Conservation (phyloP, 1,140 invertebrate species). For the Drepana arcuata region DNA sequence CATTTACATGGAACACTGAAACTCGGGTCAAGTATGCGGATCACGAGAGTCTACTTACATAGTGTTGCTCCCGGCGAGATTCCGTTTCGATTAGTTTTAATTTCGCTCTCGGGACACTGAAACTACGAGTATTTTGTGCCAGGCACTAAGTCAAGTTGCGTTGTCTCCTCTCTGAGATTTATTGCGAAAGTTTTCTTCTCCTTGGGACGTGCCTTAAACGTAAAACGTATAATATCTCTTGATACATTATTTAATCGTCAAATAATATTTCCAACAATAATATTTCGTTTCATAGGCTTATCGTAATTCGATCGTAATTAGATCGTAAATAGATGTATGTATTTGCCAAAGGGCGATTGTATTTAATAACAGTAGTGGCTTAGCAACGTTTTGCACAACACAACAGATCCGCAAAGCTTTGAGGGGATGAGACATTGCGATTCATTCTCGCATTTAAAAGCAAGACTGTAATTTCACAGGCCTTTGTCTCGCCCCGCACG, state of each 20-base stretch:
- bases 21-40: constrained; percentile 16
- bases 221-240: no score
- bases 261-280: no score
- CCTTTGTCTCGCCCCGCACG: constrained; percentile 51
- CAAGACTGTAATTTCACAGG: constrained; percentile 63
- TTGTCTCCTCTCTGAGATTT: constrained; percentile 17
- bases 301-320: no score
- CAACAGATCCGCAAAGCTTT: constrained; percentile 50
- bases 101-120: constrained; percentile 18
- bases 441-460: constrained; percentile 68
- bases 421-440: constrained; percentile 61
- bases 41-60: constrained; percentile 20
- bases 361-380: constrained; percentile 14
- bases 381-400: constrained; percentile 17
- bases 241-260: no score
- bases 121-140: constrained; percentile 21
- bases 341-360: no score
- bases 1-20: constrained; percentile 8
- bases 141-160: constrained; percentile 3
- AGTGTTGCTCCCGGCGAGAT: constrained; percentile 11
- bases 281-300: no score
- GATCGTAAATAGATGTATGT: no score
- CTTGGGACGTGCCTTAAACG: constrained; percentile 2
- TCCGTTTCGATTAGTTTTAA: constrained; percentile 32
- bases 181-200: constrained; percentile 16